These are phyloP conservation scores for Plusia festucae DNA, from an alignment of 2,888 invertebrate genomes.

Conservation along the genomic window DNA sequence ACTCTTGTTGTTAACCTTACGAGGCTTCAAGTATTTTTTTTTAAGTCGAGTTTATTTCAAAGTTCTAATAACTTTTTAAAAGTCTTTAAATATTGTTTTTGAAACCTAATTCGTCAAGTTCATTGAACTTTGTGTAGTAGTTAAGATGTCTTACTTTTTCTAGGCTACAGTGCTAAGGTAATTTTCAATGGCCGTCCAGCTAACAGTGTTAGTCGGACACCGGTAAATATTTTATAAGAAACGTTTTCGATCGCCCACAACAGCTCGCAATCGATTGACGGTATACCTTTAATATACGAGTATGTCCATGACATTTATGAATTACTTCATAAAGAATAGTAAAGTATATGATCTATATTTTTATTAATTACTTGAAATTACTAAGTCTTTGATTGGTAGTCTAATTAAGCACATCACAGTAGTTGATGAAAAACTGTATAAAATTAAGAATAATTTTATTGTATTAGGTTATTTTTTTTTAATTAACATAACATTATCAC, in stretches of 20 bases:
- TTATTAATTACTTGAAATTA: background rate
- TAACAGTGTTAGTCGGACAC: constrained; percentile 72
- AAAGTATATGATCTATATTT: background rate
- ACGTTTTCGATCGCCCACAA: constrained; percentile 63
- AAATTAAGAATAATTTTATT: no score
- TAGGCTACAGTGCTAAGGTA: constrained; percentile 24
- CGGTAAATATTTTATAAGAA: constrained; percentile 79
- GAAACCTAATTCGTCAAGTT: background rate
- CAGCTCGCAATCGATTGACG: constrained; percentile 49
- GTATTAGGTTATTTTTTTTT: no score
- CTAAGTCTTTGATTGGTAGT: background rate
- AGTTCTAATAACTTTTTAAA: background rate
- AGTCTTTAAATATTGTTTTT: background rate
- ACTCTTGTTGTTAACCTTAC: background rate
- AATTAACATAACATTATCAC: no score
- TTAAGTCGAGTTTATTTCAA: background rate
- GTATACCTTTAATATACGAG: constrained; percentile 16
- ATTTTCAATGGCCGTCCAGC: constrained; percentile 42
- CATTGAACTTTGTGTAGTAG: constrained; percentile 2
- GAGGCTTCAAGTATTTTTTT: background rate
- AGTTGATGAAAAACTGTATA: no score
- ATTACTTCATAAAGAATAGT: constrained; percentile 14
- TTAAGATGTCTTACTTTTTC: background rate
- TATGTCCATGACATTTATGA: constrained; percentile 26
- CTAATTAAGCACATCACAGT: no score